Conservation (phyloP, 2,113 vertebrate species). For the Python bivittatus region DNA sequence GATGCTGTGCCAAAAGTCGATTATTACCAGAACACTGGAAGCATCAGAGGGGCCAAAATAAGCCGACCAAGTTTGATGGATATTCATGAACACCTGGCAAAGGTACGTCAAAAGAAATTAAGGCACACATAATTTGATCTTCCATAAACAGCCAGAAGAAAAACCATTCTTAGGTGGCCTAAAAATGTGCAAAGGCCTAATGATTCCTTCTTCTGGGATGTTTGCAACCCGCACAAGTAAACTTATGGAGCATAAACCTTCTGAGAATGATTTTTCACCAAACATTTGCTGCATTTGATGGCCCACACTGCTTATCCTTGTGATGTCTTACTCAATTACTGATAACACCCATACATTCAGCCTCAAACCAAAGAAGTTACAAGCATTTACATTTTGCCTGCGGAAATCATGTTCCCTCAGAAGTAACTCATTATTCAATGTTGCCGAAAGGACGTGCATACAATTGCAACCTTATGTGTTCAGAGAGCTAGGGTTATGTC, state of each 20-base stretch:
- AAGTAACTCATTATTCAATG: neutral
- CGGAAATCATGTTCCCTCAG: neutral
- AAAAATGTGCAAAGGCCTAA: neutral
- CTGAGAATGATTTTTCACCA: neutral
- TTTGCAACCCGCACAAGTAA: neutral
- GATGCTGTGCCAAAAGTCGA: constrained; percentile 91
- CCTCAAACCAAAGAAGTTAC: neutral
- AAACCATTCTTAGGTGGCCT: neutral
- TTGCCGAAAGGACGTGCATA: neutral
- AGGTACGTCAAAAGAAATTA: constrained; percentile 77
- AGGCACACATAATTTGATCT: neutral
- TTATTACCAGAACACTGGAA: constrained; percentile 94
- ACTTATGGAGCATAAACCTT: neutral
- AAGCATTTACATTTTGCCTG: too few relatives aligned
- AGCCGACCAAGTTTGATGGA: constrained; percentile 91
- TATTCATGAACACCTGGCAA: constrained; percentile 91
- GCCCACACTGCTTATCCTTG: too few relatives aligned
- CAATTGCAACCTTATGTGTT: neutral
- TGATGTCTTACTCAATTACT: neutral
- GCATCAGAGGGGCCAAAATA: constrained; percentile 86
- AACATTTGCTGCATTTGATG: neutral
- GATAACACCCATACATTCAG: neutral
- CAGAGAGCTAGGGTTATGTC: neutral
- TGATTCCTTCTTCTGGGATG: neutral
- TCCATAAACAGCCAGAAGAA: neutral